These are phyloP conservation scores for Dilophus febrilis DNA, from an alignment of 2,888 invertebrate genomes.

Conservation along the genomic window DNA sequence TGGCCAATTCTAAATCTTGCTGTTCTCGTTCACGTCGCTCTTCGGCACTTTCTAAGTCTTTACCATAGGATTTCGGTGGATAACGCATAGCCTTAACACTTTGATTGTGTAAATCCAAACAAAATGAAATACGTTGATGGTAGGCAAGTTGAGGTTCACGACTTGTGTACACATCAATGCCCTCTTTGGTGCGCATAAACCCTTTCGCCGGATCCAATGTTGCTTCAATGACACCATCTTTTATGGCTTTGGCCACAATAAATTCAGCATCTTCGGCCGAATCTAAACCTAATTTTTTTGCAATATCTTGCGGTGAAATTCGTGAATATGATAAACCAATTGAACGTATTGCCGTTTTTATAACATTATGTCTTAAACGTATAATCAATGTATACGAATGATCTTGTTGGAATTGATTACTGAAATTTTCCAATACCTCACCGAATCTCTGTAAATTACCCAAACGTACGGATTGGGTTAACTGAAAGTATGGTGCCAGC, in stretches of 20 bases:
- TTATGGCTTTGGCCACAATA: constrained; percentile 93
- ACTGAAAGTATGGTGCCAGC: constrained; percentile 87
- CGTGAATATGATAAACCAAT: constrained; percentile 93
- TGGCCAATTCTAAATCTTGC: constrained; percentile 96
- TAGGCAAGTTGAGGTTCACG: constrained; percentile 91
- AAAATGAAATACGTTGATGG: constrained; percentile 93
- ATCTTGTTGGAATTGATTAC: constrained; percentile 80
- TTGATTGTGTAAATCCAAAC: constrained; percentile 94
- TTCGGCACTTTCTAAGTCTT: constrained; percentile 93
- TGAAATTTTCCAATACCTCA: constrained; percentile 79
- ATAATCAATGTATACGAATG: constrained; percentile 93
- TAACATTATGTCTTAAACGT: constrained; percentile 93
- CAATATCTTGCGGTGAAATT: constrained; percentile 89
- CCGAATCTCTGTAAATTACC: constrained; percentile 91
- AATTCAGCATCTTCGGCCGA: constrained; percentile 97
- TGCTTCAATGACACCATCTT: constrained; percentile 97
- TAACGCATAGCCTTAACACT: constrained; percentile 99
- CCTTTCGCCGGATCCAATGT: constrained; percentile 88
- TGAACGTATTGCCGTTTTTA: constrained; percentile 92
- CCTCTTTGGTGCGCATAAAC: constrained; percentile 95
- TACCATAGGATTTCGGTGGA: constrained; percentile 96
- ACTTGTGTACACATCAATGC: constrained; percentile 91
- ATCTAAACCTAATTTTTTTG: constrained; percentile 81
- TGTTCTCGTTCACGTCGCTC: constrained; percentile 91
- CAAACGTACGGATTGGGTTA: constrained; percentile 90